These are phyloP conservation scores for Pachycephus smyrnensis DNA, from an alignment of 2,888 invertebrate species.

Conservation along the genomic window DNA sequence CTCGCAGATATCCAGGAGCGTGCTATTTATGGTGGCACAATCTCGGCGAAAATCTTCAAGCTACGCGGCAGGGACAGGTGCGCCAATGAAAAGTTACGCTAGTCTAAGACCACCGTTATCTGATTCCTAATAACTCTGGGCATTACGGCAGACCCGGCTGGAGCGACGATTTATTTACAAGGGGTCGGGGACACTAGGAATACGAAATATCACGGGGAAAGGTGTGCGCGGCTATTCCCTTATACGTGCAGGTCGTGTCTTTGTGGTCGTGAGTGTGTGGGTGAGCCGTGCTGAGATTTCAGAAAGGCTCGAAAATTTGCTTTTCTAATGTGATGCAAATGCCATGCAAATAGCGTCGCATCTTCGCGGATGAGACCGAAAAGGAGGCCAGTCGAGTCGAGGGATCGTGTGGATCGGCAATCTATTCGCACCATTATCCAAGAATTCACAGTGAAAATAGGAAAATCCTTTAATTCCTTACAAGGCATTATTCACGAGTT, in stretches of 20 bases:
- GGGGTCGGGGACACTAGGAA: constrained; percentile 4
- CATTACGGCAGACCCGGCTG: constrained; percentile 16
- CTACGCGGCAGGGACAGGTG: constrained; percentile 2
- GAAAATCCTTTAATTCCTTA: not conserved
- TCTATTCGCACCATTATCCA: not conserved
- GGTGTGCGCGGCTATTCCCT: not conserved
- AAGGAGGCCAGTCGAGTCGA: not conserved
- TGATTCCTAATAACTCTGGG: constrained; percentile 52
- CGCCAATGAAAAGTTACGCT: constrained; percentile 2
- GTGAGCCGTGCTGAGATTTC: constrained; percentile 11
- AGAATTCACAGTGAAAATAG: not conserved
- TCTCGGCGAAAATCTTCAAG: not conserved
- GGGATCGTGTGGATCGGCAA: not conserved
- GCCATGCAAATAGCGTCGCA: constrained; percentile 1
- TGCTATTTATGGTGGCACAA: not conserved
- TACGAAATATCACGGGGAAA: not conserved
- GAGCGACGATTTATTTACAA: constrained; percentile 32
- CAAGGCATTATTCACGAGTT: not conserved
- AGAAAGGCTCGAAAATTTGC: constrained; percentile 12
- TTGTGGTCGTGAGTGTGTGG: not conserved
- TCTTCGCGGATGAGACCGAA: not conserved
- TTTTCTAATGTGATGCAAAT: constrained; percentile 10
- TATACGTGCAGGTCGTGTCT: not conserved
- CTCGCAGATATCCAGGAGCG: not conserved
- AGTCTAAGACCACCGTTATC: constrained; percentile 34